Base-by-base conservation (phyloP, 2,113 vertebrate genomes). In the Mastomys coucha region DNA sequence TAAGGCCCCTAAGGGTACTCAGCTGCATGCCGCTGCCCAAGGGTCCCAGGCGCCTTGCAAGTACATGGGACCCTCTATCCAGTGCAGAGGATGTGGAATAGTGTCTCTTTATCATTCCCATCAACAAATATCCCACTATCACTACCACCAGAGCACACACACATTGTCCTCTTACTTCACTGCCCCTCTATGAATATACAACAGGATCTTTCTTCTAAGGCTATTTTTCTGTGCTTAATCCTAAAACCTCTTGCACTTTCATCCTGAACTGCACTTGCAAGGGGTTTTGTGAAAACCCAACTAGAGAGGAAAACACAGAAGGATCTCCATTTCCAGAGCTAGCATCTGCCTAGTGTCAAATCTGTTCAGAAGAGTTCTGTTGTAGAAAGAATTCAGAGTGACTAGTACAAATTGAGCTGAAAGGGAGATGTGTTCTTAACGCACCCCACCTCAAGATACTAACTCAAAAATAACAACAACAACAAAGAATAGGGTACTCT, bases 261-360 rank as follows among this genome's bases (percentile, higher is more conserved):
- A 73, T 31, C 84, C 76, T 85, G 39, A 95, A 53, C 65, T 72
- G 69, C 9, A 36, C 73, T 60, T 89, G 24, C 65, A 81, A 92
- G 65, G 45, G 45, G 42, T 24, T 95, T 94, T 92, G 60, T 65
- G 80, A 39, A 84, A 94, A 60, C 42, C 60, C 24, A 94, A 45
- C 75, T 88, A 73, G 84, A 88, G 81, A 87, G 91, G 93, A 86
- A 86, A 93, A 92, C 70, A 51, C 95, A 93, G 88, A 36, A 45
- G 63, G 88, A 88, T 56, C 85, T 78, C 17, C 11, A 22, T 95
- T 89, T 94, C 87, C 88, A 95, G 77, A 84, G 20, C 67, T 70
- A 77, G 77, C 80, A 49, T 93, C 96, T 95, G 95, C 89, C 33
- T 81, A 93, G 76, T 70, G 67, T 97, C 95, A 91, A 31, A 24